phyloP scores from a whole-genome alignment of 1,140 invertebrate genomes.

The Drosophila mayri region DNA sequence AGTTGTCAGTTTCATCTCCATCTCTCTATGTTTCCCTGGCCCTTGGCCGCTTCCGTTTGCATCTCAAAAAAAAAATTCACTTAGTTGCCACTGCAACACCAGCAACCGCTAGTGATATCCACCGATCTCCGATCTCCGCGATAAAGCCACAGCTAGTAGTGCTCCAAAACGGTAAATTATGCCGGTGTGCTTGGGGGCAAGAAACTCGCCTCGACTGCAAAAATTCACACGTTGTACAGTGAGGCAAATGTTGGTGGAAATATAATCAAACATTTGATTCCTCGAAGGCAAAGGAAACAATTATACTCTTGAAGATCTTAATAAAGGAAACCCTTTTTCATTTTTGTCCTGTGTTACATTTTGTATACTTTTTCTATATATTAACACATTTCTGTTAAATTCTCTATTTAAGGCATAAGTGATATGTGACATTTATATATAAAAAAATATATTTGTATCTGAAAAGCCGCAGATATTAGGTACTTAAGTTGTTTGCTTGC shows the following conservation, averaged over 20 bases:
- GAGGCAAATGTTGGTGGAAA: conserved; percentile 2
- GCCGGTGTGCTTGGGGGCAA: conserved; percentile 62
- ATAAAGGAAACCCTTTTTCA: neutral
- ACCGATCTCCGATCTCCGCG: conserved; percentile 30
- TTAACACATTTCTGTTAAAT: conserved; percentile 5
- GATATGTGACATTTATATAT: neutral
- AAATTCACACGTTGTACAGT: conserved; percentile 51
- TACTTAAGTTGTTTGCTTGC: too few relatives aligned
- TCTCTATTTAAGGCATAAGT: neutral
- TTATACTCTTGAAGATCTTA: too few relatives aligned
- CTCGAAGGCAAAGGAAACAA: neutral
- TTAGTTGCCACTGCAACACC: conserved; percentile 17
- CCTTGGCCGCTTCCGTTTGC: conserved; percentile 57
- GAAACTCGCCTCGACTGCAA: conserved; percentile 17
- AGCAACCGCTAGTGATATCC: conserved; percentile 8
- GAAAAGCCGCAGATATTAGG: neutral
- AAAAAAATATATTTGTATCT: neutral
- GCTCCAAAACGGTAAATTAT: conserved; percentile 77
- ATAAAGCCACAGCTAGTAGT: conserved; percentile 28
- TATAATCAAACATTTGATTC: too few relatives aligned
- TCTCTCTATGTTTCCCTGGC: neutral
- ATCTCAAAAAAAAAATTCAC: conserved; percentile 8
- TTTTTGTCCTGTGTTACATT: neutral
- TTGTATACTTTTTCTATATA: neutral
- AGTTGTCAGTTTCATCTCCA: conserved; percentile 52